Evolutionary conservation across 2,888 invertebrate species (phyloP).

Genomic region (Liodrosophila aerea): DNA sequence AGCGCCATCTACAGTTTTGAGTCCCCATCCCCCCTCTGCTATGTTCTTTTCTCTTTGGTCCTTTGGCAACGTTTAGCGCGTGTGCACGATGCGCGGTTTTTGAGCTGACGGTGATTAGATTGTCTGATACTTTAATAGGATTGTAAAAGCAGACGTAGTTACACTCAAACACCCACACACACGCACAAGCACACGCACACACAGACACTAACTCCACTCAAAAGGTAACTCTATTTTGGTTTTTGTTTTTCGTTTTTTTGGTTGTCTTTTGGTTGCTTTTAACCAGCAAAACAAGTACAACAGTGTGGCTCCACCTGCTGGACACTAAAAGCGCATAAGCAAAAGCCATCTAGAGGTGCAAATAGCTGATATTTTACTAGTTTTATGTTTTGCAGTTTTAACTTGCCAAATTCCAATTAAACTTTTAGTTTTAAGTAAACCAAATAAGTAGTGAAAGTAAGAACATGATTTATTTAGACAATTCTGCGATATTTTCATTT

Average conservation of each 20-base stretch:
- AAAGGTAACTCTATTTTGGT: too few species aligned
- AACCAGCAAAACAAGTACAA: slow-evolving; percentile 16
- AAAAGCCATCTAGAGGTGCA: slow-evolving; percentile 8
- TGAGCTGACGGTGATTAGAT: slow-evolving; percentile 73
- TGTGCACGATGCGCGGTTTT: slow-evolving; percentile 66
- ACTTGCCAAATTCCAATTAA: too few species aligned
- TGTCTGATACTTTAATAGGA: slow-evolving; percentile 77
- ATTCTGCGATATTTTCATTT: too few species aligned
- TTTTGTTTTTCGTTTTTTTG: slow-evolving; percentile 20
- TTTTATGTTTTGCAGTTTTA: neutral
- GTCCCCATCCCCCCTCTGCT: neutral
- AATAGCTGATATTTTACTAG: neutral
- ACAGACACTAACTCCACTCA: neutral
- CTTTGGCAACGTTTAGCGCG: slow-evolving; percentile 65
- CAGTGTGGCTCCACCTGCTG: slow-evolving; percentile 10
- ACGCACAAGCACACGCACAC: slow-evolving; percentile 10
- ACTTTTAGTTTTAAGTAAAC: too few species aligned
- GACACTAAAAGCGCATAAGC: neutral
- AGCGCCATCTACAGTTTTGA: slow-evolving; percentile 18
- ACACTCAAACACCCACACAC: slow-evolving; percentile 4
- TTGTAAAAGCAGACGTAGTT: slow-evolving; percentile 55
- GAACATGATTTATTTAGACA: too few species aligned
- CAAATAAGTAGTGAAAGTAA: too few species aligned
- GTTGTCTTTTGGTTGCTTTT: slow-evolving; percentile 14
- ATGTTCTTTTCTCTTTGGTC: slow-evolving; percentile 34